A percentile compares a stretch with the other conserved stretches of the same genome.
Conservation (phyloP, 2,113 vertebrate genomes). For the Halichoerus grypus region DNA sequence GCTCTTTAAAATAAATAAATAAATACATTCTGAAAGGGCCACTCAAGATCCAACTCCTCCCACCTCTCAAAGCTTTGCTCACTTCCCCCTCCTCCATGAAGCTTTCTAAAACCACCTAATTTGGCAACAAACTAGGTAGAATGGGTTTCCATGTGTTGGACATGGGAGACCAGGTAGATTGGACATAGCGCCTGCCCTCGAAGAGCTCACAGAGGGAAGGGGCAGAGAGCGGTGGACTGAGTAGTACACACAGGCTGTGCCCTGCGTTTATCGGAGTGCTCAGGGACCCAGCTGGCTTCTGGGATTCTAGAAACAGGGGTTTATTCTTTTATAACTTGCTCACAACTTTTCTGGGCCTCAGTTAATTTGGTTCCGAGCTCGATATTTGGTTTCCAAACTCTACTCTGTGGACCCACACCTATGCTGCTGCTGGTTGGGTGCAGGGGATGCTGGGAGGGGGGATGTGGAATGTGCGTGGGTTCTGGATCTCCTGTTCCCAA, state of each 20-base stretch:
- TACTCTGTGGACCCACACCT: neutral
- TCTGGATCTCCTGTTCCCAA: neutral
- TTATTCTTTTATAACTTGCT: neutral
- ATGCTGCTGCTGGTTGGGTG: neutral
- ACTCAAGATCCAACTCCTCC: neutral
- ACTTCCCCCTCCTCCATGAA: neutral
- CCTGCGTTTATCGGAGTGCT: no score
- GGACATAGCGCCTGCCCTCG: no score
- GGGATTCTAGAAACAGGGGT: neutral
- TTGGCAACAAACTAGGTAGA: neutral
- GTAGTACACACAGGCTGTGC: rapidly evolving
- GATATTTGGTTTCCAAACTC: neutral
- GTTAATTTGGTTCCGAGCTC: neutral
- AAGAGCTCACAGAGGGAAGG: neutral
- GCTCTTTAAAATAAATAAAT: neutral
- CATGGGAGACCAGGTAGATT: neutral
- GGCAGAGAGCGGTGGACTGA: neutral
- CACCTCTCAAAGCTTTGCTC: neutral
- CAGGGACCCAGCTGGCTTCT: neutral
- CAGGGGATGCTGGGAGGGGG: neutral
- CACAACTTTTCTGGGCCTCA: neutral
- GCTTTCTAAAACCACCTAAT: neutral
- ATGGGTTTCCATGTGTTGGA: neutral
- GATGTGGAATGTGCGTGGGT: no score
- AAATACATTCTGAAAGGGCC: neutral